phyloP scores from a whole-genome alignment of 2,888 invertebrate genomes.

The Andrena camellia region DNA sequence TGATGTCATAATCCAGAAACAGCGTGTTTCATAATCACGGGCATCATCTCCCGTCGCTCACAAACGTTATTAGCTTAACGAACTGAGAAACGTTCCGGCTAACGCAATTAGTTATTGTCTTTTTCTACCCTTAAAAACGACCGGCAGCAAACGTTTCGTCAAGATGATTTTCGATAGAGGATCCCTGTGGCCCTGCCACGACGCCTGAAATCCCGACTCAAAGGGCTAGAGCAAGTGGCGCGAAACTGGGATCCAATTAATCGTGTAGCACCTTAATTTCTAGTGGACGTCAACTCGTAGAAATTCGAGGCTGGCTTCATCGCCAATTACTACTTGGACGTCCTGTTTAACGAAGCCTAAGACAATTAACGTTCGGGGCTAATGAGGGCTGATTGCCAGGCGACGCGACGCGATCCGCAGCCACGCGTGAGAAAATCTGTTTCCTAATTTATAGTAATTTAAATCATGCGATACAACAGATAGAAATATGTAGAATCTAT shows the following conservation, averaged over 20 bases:
- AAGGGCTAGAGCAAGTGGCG: not conserved
- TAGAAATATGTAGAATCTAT: too few relatives aligned
- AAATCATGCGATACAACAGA: too few relatives aligned
- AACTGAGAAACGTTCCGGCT: conserved; percentile 52
- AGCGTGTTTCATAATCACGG: conserved; percentile 46
- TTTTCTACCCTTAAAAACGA: conserved; percentile 20
- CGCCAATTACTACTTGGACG: conserved; percentile 59
- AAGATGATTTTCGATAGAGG: not conserved
- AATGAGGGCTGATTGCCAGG: conserved; percentile 36
- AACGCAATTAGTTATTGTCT: conserved; percentile 33
- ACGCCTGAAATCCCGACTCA: not conserved
- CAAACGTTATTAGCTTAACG: conserved; percentile 49
- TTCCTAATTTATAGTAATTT: not conserved
- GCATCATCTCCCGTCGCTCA: conserved; percentile 24
- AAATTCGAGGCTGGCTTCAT: conserved; percentile 53
- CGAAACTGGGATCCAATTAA: conserved; percentile 42
- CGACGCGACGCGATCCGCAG: not conserved
- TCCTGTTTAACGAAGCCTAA: conserved; percentile 56
- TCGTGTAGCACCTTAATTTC: conserved; percentile 38
- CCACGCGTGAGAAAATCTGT: not conserved
- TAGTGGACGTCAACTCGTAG: conserved; percentile 21
- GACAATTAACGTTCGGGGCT: conserved; percentile 54
- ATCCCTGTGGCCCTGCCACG: not conserved
- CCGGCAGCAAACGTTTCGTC: conserved; percentile 16
- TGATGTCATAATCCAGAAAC: conserved; percentile 53